These are phyloP conservation scores for Pardalotus punctatus DNA, from an alignment of 2,113 vertebrate genomes.

Conservation along the genomic window DNA sequence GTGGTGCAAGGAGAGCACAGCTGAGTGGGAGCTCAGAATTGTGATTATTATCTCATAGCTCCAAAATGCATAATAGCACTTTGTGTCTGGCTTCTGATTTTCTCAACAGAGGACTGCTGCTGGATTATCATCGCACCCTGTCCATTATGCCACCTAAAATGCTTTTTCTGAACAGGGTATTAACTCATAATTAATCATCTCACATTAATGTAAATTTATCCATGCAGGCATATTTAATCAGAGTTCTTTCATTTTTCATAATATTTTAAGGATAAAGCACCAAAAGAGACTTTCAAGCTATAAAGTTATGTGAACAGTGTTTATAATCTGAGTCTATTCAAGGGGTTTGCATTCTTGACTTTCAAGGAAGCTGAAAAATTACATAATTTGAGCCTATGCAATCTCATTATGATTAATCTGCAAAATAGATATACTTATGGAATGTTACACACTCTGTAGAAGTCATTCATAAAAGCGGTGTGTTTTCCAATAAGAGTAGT, in stretches of 20 bases:
- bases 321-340: slow-evolving; percentile 39
- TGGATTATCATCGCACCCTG: background rate
- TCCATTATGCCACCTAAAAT: slow-evolving; percentile 53
- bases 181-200: slow-evolving; percentile 67
- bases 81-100: slow-evolving; percentile 52
- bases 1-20: slow-evolving; percentile 63
- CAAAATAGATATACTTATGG: background rate
- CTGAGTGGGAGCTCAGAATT: background rate
- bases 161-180: slow-evolving; percentile 31
- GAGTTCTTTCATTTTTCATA: slow-evolving; percentile 63
- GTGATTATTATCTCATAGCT: background rate
- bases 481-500: slow-evolving; percentile 13
- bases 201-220: slow-evolving; percentile 63
- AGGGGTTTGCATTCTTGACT: background rate
- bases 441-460: background rate
- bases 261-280: slow-evolving; percentile 68
- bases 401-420: slow-evolving; percentile 1
- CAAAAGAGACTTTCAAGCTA: slow-evolving; percentile 49
- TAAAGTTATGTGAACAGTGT: slow-evolving; percentile 42
- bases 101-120: slow-evolving; percentile 14
- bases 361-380: slow-evolving; percentile 31
- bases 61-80: slow-evolving; percentile 1
- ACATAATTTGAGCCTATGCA: slow-evolving; percentile 22
- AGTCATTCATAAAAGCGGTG: background rate
- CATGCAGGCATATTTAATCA: slow-evolving; percentile 62